A percentile compares a stretch with the other conserved stretches of the same genome.
phyloP scores from a whole-genome alignment of 2,113 vertebrate species.

The Mungos mungo region DNA sequence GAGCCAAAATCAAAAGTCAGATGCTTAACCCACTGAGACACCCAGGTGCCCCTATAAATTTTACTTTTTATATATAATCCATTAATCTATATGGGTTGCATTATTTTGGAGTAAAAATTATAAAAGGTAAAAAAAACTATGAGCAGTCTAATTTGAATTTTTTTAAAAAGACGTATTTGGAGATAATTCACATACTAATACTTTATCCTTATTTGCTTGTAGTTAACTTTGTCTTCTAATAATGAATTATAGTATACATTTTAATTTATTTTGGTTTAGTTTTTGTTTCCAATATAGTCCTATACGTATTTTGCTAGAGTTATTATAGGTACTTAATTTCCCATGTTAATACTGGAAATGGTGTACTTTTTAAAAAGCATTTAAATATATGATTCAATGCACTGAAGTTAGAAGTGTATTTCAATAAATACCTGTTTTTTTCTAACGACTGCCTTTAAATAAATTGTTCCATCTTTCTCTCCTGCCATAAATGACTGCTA shows the following conservation, averaged over 20 bases:
- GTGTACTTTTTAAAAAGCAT: neutral
- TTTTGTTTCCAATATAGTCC: neutral
- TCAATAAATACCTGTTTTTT: constrained; percentile 39
- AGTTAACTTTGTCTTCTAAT: neutral
- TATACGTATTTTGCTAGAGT: neutral
- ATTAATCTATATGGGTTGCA: neutral
- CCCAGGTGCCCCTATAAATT: neutral
- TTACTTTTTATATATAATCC: neutral
- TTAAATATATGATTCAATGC: constrained; percentile 1
- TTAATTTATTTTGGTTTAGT: neutral
- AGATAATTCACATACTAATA: neutral
- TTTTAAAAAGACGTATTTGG: neutral
- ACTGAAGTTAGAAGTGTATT: neutral
- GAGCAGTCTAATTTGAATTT: neutral
- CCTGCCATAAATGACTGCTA: neutral
- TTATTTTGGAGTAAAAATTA: neutral
- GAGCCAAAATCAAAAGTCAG: too few relatives aligned
- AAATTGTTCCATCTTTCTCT: neutral
- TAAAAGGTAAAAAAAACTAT: neutral
- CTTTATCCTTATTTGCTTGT: too few relatives aligned
- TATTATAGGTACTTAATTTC: neutral
- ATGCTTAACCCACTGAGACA: too few relatives aligned
- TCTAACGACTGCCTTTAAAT: neutral
- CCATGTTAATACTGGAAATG: neutral
- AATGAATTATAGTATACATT: neutral